A percentile compares a stretch with the other conserved stretches of the same genome.
These are phyloP conservation scores for Heteronetta atricapilla DNA, from an alignment of 2,113 vertebrate species.

Conservation along the genomic window DNA sequence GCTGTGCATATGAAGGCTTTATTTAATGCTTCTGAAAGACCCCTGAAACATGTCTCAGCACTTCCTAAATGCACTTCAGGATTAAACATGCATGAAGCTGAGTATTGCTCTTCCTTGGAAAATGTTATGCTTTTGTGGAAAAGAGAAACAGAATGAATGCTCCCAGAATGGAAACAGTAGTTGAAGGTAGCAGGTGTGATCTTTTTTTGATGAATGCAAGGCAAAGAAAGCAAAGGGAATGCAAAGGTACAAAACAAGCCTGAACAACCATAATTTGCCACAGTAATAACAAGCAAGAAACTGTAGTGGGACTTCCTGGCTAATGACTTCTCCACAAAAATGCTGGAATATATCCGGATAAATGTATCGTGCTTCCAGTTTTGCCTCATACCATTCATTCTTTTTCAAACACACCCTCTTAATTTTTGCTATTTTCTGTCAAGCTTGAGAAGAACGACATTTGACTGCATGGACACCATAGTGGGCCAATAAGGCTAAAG, in stretches of 20 bases:
- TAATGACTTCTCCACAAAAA: not conserved
- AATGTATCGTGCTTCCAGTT: not conserved
- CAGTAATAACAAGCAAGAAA: not conserved
- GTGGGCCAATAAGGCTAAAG: not conserved
- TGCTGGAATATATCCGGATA: not conserved
- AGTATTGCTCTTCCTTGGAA: not conserved
- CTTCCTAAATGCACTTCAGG: not conserved
- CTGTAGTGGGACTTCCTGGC: not conserved
- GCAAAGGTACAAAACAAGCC: not conserved
- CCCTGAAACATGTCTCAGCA: not conserved
- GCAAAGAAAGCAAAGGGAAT: not conserved
- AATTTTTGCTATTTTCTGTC: slow-evolving; percentile 36
- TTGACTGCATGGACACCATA: not conserved
- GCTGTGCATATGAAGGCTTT: fast-evolving
- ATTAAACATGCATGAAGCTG: not conserved
- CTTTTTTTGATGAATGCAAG: not conserved
- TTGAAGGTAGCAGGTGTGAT: not conserved
- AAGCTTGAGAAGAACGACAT: slow-evolving; percentile 32
- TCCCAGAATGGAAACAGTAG: not conserved
- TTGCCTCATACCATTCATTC: not conserved
- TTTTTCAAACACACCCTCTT: not conserved
- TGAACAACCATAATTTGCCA: not conserved
- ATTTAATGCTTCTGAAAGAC: not conserved
- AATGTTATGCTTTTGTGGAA: too few species aligned
- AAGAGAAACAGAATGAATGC: too few species aligned